Evolutionary conservation across 2,888 invertebrate species (phyloP), one percentile per base, ranked within the genome.

Genomic region (Drosophila algonquin): DNA sequence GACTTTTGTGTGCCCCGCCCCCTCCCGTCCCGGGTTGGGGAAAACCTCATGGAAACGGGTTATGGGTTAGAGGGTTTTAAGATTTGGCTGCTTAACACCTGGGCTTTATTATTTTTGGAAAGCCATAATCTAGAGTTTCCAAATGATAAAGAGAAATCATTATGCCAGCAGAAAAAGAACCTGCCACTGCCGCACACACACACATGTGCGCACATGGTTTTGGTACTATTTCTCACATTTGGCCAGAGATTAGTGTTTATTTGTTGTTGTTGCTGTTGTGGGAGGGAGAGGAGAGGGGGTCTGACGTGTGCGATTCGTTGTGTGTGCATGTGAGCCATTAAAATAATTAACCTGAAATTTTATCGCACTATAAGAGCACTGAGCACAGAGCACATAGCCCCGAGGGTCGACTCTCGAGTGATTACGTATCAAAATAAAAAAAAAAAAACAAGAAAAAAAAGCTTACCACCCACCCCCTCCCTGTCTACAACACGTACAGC

Each of bases 331-430:
- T 73, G 55, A 65, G 75, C 67, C 79, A 85, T 84, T 87, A 79
- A 73, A 76, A 76, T 65, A 77, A 63, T 65, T 70, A 79, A 77
- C 77, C 80, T 77, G 67, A 71, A 81, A 80, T 77, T 81, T 62
- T 61, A 85, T 71, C 58, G 73, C 72, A 70, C 64, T 60, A n/a
- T 40, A 40, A 47, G 50, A 72, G 63, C 62, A 52, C 48, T 46
- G 27, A 32, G 58, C 54, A 40, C 40, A 47, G 45, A 72, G 63
- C 62, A 52, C 48, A 48, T 50, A 32, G 59, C 54, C 48, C 24
- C 56, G 52, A 52, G 55, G 53, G 63, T 57, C 53, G 63, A 32
- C 70, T 69, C 60, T 55, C 40, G 30, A 53, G 64, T 46, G 73
- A 72, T 72, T 72, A 72, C 72, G 73, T 72, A 72, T 72, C 58